phyloP scores from a whole-genome alignment of 2,888 invertebrate species.

The Penaeus monodon region DNA sequence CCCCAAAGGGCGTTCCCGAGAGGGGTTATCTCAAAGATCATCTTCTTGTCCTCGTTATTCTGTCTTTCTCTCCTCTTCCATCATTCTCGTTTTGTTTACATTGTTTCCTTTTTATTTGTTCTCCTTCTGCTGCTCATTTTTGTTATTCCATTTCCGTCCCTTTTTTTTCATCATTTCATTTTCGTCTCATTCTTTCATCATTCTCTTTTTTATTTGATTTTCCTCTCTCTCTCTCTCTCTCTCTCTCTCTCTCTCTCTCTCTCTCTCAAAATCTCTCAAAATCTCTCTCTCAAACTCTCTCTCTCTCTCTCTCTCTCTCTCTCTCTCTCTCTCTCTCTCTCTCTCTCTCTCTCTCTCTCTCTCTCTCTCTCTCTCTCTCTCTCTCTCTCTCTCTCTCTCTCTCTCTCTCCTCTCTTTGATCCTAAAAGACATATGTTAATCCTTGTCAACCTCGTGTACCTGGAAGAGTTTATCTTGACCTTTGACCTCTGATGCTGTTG shows the following conservation, averaged over 20 bases:
- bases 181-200: background rate
- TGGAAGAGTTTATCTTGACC: too few species aligned
- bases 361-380: conserved; percentile 19
- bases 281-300: background rate
- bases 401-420: background rate
- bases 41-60: background rate
- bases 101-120: too few species aligned
- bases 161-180: background rate
- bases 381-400: conserved; percentile 6
- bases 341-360: conserved; percentile 8
- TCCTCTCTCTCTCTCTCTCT: background rate
- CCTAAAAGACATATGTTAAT: too few species aligned
- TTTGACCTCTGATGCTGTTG: too few species aligned
- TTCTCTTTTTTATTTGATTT: background rate
- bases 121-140: background rate
- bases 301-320: background rate
- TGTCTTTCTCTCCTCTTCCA: background rate
- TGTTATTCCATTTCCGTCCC: background rate
- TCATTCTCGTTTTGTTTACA: too few species aligned
- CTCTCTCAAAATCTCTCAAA: background rate
- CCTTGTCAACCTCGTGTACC: too few species aligned
- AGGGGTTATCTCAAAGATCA: background rate
- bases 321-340: background rate
- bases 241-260: background rate
- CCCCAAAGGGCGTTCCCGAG: too few species aligned